Base-by-base conservation (phyloP, 2,888 invertebrate species). In the Lasioglossum morio region DNA sequence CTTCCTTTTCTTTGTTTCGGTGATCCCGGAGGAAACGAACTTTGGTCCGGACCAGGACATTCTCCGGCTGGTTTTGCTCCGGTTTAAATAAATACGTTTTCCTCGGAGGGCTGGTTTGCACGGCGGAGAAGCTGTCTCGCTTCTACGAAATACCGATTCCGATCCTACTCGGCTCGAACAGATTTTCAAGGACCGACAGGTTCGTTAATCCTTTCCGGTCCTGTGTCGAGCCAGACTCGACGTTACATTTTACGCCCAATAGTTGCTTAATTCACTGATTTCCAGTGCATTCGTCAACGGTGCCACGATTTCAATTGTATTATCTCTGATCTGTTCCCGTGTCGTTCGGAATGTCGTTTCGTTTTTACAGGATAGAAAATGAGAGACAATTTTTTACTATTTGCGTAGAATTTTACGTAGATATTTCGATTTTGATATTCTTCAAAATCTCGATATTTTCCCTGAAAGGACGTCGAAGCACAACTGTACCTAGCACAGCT, bases 61-160 rank as follows among this genome's bases (percentile, higher is more conserved):
- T 79, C 79, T 76, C 72, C 43, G 72, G 34, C 37, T 63, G 66
- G 48, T 48, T 83, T 84, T 72, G 14, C 81, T 63, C 34, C 72
- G 27, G 78, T 76, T 72, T 23, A 72, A 37, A 53, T 72, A 73
- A 69, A 79, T 76, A 40, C 57, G 63, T 53, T 73, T 63, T 72
- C 63, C n/a, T 30, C 43, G 75, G 40, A 70, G 46, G 72, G 53
- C 53, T 10, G 53, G 75, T 53, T 84, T 30, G 75, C 63, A 37
- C 84, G 43, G 60, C 43, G 40, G 70, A 30, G 30, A 74, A 46
- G 74, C 70, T 70, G 77, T 78, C 53, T 53, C 27, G 77, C 12
- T 4, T 53, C 57, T 57, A n/a, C n/a, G n/a, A n/a, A n/a, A 57
- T n/a, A 10, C 57, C n/a, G 57, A 57, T n/a, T n/a, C 57, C 57